These are phyloP conservation scores for Neomonachus schauinslandi DNA, from an alignment of 2,113 vertebrate genomes.

Conservation along the genomic window DNA sequence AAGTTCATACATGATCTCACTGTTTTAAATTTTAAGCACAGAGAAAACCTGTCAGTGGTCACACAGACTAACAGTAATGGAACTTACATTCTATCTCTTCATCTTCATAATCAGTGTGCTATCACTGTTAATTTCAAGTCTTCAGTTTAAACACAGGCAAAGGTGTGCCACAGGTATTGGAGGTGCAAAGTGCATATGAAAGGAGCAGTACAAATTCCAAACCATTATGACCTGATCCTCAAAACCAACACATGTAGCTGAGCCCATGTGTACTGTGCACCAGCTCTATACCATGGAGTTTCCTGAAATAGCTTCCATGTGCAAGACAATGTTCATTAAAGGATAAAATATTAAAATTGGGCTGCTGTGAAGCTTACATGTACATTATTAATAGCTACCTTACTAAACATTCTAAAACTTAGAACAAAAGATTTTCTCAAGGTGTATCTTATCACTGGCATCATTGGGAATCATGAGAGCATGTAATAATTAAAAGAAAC, in stretches of 20 bases:
- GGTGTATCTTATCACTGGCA: background rate
- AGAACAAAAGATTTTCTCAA: slow-evolving; percentile 10
- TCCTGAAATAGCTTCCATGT: background rate
- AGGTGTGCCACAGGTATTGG: too few relatives aligned
- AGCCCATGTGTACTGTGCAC: background rate
- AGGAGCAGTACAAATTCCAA: background rate
- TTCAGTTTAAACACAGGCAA: background rate
- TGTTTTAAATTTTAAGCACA: background rate
- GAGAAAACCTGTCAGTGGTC: background rate
- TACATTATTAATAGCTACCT: background rate
- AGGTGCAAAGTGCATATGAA: background rate
- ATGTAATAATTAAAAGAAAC: background rate
- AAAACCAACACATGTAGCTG: background rate
- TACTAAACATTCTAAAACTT: background rate
- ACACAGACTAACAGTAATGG: background rate
- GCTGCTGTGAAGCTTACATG: background rate
- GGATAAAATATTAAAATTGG: background rate
- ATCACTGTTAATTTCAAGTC: background rate
- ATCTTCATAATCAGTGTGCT: background rate
- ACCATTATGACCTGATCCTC: background rate
- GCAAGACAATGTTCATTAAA: background rate
- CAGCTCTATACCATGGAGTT: background rate
- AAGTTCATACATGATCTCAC: background rate
- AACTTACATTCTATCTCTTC: background rate
- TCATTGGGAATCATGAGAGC: background rate